Evolutionary conservation across 2,797 vertebrate species (phyloP).

Genomic region (Scolopax rusticola): DNA sequence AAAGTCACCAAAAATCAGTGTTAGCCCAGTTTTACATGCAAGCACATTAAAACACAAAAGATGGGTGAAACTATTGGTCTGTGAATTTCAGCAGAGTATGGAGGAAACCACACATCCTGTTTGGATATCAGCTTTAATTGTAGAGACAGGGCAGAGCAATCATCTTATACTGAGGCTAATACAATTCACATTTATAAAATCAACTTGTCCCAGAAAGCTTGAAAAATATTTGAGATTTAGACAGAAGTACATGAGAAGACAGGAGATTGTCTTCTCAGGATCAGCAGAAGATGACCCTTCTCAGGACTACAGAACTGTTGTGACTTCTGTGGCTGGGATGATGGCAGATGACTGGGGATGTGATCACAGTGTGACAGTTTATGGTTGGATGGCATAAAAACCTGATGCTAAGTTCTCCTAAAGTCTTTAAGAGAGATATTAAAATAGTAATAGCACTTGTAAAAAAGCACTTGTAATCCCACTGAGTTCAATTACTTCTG

Average conservation of each 20-base stretch:
- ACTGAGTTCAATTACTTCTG: slow-evolving; percentile 11
- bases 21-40: neutral
- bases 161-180: neutral
- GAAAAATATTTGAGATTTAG: neutral
- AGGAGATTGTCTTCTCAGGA: neutral
- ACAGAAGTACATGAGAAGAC: neutral
- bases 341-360: neutral
- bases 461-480: neutral
- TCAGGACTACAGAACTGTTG: neutral
- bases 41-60: neutral
- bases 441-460: slow-evolving; percentile 2
- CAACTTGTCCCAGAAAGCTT: neutral
- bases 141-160: neutral
- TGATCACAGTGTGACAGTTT: neutral
- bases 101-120: neutral
- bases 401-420: neutral
- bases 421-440: slow-evolving; percentile 17
- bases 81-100: neutral
- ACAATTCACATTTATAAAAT: neutral
- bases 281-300: neutral
- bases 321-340: neutral
- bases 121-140: neutral
- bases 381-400: neutral
- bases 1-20: neutral
- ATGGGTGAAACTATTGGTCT: neutral